These are phyloP conservation scores for Bedellia somnulentella DNA, from an alignment of 2,888 invertebrate species.

Conservation along the genomic window DNA sequence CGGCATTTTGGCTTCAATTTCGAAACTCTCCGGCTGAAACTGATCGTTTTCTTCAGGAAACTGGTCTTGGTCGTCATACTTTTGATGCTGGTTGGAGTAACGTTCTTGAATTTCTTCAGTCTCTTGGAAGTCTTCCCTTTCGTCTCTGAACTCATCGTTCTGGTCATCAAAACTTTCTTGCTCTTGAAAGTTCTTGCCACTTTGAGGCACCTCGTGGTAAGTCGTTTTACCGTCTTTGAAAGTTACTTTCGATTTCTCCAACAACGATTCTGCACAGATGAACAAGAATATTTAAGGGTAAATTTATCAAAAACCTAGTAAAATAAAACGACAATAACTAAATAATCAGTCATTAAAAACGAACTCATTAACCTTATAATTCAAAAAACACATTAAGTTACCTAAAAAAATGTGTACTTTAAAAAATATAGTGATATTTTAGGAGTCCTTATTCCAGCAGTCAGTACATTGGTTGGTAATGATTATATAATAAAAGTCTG, in stretches of 20 bases:
- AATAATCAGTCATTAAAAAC: too few species aligned
- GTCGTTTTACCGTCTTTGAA: slow-evolving; percentile 40
- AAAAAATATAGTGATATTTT: too few species aligned
- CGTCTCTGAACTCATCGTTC: slow-evolving; percentile 30
- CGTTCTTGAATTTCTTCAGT: slow-evolving; percentile 19
- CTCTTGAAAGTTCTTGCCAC: slow-evolving; percentile 22
- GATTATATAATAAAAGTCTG: too few species aligned
- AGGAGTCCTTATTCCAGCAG: too few species aligned
- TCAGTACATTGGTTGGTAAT: too few species aligned
- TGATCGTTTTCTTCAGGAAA: slow-evolving; percentile 38
- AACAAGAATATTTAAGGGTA: too few species aligned
- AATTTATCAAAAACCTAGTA: too few species aligned
- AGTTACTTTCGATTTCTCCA: slow-evolving; percentile 41
- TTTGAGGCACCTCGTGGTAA: slow-evolving; percentile 46
- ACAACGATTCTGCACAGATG: neutral
- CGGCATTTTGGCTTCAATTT: slow-evolving; percentile 41
- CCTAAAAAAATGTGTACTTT: too few species aligned
- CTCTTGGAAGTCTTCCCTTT: slow-evolving; percentile 22
- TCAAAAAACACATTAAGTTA: too few species aligned
- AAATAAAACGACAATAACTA: too few species aligned
- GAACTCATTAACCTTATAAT: too few species aligned
- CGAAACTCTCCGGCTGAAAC: slow-evolving; percentile 34
- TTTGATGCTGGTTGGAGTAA: slow-evolving; percentile 30
- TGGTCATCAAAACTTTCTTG: slow-evolving; percentile 33
- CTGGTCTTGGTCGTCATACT: slow-evolving; percentile 35